Evolutionary conservation across 2,888 invertebrate species (phyloP).

Genomic region (Melanchra persicariae): DNA sequence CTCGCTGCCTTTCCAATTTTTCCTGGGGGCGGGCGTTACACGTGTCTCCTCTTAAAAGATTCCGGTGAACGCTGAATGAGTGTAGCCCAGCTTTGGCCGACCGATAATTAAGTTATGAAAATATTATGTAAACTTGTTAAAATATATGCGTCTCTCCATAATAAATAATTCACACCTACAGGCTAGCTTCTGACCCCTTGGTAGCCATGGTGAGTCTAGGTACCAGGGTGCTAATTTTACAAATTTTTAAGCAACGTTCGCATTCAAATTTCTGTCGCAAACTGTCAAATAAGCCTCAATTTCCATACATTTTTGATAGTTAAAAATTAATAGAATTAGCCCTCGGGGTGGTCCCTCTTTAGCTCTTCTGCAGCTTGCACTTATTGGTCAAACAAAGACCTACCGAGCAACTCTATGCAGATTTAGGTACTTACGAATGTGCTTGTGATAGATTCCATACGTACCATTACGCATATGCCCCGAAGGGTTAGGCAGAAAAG

Average conservation of each 20-base stretch:
- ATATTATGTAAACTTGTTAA: slow-evolving; percentile 22
- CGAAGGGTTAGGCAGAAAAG: too few species aligned
- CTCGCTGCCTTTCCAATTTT: too few species aligned
- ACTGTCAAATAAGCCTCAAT: too few species aligned
- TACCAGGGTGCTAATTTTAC: too few species aligned
- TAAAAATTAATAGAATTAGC: too few species aligned
- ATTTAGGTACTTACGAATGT: background rate
- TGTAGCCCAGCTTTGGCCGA: slow-evolving; percentile 1
- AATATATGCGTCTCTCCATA: background rate
- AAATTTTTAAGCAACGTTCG: too few species aligned
- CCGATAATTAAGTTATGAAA: slow-evolving; percentile 32
- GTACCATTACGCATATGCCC: background rate
- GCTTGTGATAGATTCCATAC: background rate
- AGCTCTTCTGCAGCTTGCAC: background rate
- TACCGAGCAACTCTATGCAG: background rate
- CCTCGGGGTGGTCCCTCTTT: background rate
- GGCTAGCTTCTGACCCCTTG: background rate
- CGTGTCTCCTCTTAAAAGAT: slow-evolving; percentile 14
- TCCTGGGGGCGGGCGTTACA: slow-evolving; percentile 21
- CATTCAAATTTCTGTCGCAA: too few species aligned
- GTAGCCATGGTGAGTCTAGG: background rate
- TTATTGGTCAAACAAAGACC: background rate
- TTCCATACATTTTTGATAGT: too few species aligned
- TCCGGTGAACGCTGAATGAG: background rate
- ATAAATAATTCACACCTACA: slow-evolving; percentile 3